Evolutionary conservation across 2,888 invertebrate species (phyloP).

Genomic region (Hecatera dysodea): DNA sequence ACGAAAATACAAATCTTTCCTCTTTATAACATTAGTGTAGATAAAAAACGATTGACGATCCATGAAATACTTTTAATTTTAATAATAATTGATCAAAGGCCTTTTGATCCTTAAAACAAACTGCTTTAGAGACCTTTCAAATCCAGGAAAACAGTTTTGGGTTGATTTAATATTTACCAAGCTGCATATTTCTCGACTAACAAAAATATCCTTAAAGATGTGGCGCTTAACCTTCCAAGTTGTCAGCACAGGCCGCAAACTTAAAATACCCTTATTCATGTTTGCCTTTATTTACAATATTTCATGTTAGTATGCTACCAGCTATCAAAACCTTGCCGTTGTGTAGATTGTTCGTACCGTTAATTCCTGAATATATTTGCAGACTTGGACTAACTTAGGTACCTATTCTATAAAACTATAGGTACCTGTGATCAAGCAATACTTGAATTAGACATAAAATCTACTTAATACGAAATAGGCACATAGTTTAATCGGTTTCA

Average conservation of each 20-base stretch:
- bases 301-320: background rate
- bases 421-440: background rate
- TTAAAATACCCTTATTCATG: slow-evolving; percentile 3
- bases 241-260: background rate
- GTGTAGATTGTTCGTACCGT: background rate
- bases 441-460: background rate
- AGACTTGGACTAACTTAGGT: background rate
- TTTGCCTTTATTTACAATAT: background rate
- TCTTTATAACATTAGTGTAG: too few species aligned
- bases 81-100: too few species aligned
- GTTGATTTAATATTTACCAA: background rate
- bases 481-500: background rate
- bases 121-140: background rate
- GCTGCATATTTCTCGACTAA: background rate
- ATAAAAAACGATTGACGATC: slow-evolving; percentile 1
- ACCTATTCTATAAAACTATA: background rate
- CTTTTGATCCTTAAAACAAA: background rate
- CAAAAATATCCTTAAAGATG: background rate
- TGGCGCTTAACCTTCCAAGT: background rate
- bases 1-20: too few species aligned
- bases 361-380: background rate
- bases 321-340: slow-evolving; percentile 9
- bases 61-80: background rate
- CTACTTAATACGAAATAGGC: slow-evolving; percentile 6
- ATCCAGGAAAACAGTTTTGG: background rate